Percentiles rank a stretch among this genome's conserved stretches.
phyloP scores from a whole-genome alignment of 2,113 vertebrate species.

The Martes martes region DNA sequence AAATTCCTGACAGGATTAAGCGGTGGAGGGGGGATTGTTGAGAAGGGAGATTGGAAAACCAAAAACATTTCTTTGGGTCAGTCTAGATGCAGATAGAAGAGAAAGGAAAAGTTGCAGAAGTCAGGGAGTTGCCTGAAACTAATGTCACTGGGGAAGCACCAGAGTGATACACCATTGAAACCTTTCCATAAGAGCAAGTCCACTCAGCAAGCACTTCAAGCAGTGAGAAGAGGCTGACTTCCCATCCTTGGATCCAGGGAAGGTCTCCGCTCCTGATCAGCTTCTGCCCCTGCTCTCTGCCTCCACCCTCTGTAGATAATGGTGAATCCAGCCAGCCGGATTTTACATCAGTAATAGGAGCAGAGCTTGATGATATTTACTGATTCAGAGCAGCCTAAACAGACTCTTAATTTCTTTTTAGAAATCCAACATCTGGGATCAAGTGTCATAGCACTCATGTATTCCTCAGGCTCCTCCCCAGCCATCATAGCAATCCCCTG shows the following conservation, averaged over 20 bases:
- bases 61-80: background rate
- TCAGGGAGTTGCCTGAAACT: background rate
- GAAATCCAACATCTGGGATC: conserved; percentile 60
- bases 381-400: conserved; percentile 71
- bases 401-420: conserved; percentile 69
- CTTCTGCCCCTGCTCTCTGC: conserved; percentile 24
- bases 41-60: background rate
- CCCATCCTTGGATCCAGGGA: background rate
- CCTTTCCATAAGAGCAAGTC: background rate
- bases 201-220: background rate
- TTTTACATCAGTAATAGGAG: conserved; percentile 64
- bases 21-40: background rate
- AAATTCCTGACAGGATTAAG: background rate
- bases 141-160: background rate
- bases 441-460: conserved; percentile 65
- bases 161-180: background rate
- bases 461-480: conserved; percentile 43
- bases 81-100: background rate
- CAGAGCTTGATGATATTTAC: conserved; percentile 62
- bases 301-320: conserved; percentile 68
- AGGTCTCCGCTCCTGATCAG: background rate
- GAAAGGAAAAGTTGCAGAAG: background rate
- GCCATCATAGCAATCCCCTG: background rate
- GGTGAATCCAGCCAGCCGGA: conserved; percentile 59
- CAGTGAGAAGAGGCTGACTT: background rate